These are phyloP conservation scores for Nylanderia fulva DNA, from an alignment of 1,140 invertebrate species.

Conservation along the genomic window DNA sequence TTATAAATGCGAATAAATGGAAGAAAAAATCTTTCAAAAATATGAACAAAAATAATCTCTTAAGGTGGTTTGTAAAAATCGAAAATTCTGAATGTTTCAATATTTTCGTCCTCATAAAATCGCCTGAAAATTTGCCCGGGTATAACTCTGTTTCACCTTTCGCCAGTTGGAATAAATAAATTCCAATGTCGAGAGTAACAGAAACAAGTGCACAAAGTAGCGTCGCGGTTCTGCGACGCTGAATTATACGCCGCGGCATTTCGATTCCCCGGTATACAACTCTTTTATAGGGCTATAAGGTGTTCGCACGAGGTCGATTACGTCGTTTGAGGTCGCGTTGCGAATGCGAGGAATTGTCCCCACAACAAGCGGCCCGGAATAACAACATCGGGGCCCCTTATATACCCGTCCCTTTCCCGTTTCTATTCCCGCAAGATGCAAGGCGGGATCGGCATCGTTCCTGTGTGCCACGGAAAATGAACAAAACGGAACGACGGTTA, in stretches of 20 bases:
- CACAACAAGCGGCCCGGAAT: slow-evolving; percentile 33
- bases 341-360: slow-evolving; percentile 49
- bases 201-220: slow-evolving; percentile 63
- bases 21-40: neutral
- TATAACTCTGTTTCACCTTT: neutral
- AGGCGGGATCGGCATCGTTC: slow-evolving; percentile 64
- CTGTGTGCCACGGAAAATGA: slow-evolving; percentile 60
- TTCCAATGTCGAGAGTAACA: slow-evolving; percentile 27
- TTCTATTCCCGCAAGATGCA: slow-evolving; percentile 64
- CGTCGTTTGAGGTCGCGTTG: slow-evolving; percentile 46
- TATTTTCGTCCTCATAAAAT: neutral
- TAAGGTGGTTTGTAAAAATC: neutral
- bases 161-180: neutral
- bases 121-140: neutral
- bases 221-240: slow-evolving; percentile 8
- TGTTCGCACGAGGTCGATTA: slow-evolving; percentile 36
- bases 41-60: neutral
- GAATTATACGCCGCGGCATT: slow-evolving; percentile 50
- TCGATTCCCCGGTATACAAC: slow-evolving; percentile 54
- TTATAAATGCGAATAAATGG: neutral
- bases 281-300: slow-evolving; percentile 72
- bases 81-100: neutral
- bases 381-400: slow-evolving; percentile 61
- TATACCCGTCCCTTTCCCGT: slow-evolving; percentile 20
- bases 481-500: slow-evolving; percentile 80